Conservation (phyloP, 2,797 vertebrate species). For the Cryptoblepharus egeriae region DNA sequence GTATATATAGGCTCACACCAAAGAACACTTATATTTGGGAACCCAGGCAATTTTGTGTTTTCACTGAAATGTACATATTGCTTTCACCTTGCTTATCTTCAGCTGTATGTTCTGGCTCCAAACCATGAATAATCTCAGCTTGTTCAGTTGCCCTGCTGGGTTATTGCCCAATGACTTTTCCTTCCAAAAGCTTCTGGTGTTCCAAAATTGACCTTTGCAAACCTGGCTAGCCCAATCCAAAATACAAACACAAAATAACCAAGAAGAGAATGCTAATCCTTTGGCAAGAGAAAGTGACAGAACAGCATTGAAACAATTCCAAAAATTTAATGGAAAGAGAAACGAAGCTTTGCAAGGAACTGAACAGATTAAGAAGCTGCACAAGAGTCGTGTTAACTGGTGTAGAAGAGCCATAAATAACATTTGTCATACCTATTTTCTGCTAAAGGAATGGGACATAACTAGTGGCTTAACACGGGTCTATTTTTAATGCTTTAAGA, state of each 20-base stretch:
- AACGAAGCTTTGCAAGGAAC: neutral
- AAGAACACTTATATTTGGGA: neutral
- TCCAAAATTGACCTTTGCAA: slow-evolving; percentile 13
- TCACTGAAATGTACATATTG: too few relatives aligned
- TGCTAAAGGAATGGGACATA: neutral
- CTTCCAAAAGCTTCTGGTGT: neutral
- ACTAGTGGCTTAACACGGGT: neutral
- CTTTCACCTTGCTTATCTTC: neutral
- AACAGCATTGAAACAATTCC: neutral
- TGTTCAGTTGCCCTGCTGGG: neutral
- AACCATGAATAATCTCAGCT: neutral
- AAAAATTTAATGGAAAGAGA: neutral
- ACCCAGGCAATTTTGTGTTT: neutral
- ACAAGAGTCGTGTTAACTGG: neutral
- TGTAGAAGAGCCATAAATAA: neutral
- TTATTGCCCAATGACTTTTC: neutral
- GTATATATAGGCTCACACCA: too few relatives aligned
- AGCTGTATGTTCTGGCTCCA: neutral
- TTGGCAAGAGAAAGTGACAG: neutral
- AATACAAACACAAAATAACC: neutral
- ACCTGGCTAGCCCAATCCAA: slow-evolving; percentile 7
- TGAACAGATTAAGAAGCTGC: neutral
- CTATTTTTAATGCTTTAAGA: slow-evolving; percentile 35
- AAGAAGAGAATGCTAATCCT: slow-evolving; percentile 2
- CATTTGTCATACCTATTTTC: neutral